Conservation (phyloP, 2,113 vertebrate species). For the Panurus biarmicus region DNA sequence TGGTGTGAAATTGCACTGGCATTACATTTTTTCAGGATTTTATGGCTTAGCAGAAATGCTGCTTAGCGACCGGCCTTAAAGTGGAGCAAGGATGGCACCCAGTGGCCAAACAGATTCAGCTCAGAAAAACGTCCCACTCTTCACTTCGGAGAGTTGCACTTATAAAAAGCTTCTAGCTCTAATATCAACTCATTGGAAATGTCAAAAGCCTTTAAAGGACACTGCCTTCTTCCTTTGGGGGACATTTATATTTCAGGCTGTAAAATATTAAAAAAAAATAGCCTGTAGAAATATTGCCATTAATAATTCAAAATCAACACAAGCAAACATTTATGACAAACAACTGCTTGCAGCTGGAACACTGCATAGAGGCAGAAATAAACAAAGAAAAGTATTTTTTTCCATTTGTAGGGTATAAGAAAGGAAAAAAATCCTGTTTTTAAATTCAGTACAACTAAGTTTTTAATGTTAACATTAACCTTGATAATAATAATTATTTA, state of each 20-base stretch:
- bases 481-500: not conserved
- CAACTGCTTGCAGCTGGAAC: not conserved
- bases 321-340: not conserved
- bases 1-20: slow-evolving; percentile 36
- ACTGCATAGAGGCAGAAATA: not conserved
- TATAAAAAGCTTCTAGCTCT: not conserved
- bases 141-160: not conserved
- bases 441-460: not conserved
- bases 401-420: not conserved
- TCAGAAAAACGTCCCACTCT: not conserved
- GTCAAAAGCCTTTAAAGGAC: not conserved
- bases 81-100: slow-evolving; percentile 80
- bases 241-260: not conserved
- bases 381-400: not conserved
- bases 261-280: not conserved
- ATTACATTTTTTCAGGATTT: slow-evolving; percentile 41
- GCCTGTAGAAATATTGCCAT: not conserved
- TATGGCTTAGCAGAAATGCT: slow-evolving; percentile 1
- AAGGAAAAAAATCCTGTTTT: not conserved
- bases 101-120: slow-evolving; percentile 72
- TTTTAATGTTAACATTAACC: not conserved
- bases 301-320: not conserved
- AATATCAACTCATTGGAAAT: not conserved
- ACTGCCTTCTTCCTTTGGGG: not conserved
- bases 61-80: slow-evolving; percentile 25